Percentiles rank a stretch among this genome's conserved stretches.
These are phyloP conservation scores for Boleophthalmus pectinirostris DNA, from an alignment of 2,113 vertebrate genomes.

Conservation along the genomic window DNA sequence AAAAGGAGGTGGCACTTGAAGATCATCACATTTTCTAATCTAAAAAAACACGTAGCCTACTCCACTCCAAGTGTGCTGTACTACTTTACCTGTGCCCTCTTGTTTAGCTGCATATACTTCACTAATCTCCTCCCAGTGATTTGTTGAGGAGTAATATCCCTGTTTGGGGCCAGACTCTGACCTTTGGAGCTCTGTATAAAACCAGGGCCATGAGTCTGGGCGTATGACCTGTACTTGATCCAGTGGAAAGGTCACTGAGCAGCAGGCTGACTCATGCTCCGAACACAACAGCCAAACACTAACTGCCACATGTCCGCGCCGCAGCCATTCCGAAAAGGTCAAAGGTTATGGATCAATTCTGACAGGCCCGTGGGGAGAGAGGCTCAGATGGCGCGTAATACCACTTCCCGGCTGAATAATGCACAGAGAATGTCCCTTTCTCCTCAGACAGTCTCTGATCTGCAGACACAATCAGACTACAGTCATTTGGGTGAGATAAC, in stretches of 20 bases:
- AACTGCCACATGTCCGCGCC: constrained; percentile 42
- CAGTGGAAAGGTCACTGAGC: constrained; percentile 60
- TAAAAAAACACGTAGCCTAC: no score
- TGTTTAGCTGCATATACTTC: neutral
- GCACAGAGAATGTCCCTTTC: constrained; percentile 34
- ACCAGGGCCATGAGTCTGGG: constrained; percentile 16
- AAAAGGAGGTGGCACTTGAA: no score
- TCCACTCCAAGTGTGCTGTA: neutral
- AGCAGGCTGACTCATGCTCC: constrained; percentile 55
- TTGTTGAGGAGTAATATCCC: constrained; percentile 1
- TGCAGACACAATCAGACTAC: constrained; percentile 41
- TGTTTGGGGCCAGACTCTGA: constrained; percentile 33
- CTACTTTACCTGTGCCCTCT: neutral
- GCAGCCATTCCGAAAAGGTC: constrained; percentile 61
- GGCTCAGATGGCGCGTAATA: constrained; percentile 71
- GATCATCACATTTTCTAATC: no score
- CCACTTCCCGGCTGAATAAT: constrained; percentile 65
- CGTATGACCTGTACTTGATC: constrained; percentile 50
- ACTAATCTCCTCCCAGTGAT: neutral
- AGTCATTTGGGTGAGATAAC: constrained; percentile 43
- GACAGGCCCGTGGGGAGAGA: constrained; percentile 62
- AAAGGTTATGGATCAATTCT: constrained; percentile 70
- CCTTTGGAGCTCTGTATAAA: constrained; percentile 51
- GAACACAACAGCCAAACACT: constrained; percentile 40
- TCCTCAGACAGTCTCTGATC: constrained; percentile 6